A percentile compares a stretch with the other conserved stretches of the same genome.
These are phyloP conservation scores for Fratercula arctica DNA, from an alignment of 2,797 vertebrate species.

Conservation along the genomic window DNA sequence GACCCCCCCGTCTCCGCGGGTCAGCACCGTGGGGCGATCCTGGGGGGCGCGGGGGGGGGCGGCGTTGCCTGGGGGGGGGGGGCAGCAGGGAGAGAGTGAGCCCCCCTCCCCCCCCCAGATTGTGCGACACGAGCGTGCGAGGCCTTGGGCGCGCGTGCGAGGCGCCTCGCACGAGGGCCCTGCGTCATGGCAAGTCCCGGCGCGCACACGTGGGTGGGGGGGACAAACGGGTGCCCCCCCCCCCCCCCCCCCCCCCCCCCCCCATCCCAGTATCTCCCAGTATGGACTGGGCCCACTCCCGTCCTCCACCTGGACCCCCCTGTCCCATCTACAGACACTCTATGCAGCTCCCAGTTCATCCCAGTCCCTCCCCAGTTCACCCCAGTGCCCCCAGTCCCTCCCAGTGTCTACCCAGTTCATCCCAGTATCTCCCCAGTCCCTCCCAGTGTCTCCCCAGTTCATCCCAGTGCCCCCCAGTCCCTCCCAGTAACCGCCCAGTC, in stretches of 20 bases:
- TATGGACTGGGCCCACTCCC: not conserved
- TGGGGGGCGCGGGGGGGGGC: not conserved
- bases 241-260: too few relatives aligned
- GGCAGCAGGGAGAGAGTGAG: not conserved
- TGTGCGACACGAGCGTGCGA: too few relatives aligned
- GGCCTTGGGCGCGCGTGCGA: too few relatives aligned
- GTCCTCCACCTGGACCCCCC: too few relatives aligned
- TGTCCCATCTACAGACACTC: too few relatives aligned
- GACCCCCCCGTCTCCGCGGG: not conserved
- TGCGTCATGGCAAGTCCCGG: not conserved
- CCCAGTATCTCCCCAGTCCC: too few relatives aligned
- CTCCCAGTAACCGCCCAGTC: too few relatives aligned
- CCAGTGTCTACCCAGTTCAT: too few relatives aligned
- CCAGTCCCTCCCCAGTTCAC: not conserved
- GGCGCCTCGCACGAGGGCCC: not conserved
- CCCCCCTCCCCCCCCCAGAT: not conserved
- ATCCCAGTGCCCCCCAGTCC: too few relatives aligned
- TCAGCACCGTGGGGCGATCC: not conserved
- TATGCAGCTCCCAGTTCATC: not conserved
- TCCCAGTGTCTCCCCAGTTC: too few relatives aligned
- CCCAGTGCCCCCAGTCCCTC: not conserved
- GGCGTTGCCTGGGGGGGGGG: not conserved
- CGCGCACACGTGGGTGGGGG: too few relatives aligned
- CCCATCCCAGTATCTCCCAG: not conserved
- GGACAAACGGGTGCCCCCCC: too few relatives aligned